Base-by-base conservation (phyloP, 2,113 vertebrate genomes). In the Chaenocephalus aceratus region DNA sequence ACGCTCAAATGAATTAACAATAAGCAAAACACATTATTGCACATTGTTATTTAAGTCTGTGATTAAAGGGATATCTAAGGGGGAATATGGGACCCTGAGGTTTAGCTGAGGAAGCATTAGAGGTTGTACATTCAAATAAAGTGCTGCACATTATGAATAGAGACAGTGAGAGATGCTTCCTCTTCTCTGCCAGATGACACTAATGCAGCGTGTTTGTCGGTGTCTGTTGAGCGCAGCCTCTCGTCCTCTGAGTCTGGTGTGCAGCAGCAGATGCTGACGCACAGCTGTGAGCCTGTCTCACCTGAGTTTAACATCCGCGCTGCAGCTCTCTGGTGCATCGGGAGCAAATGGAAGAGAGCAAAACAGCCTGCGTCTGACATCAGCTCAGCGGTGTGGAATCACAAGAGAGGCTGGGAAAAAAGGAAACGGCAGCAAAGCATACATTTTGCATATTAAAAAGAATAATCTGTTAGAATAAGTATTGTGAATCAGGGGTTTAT, bases 261-360 rank as follows among this genome's bases (percentile, higher is more conserved):
- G 78, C 79, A 70, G 79, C 61, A 77, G 76, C 80, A 73, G 79
- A 81, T 79, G 76, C 64, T 63, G 65, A 60, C 2, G 8, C 64
- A 54, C 84, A 87, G 84, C 83, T 82, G 87, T 56, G 63, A 68
- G 59, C 46, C 59, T 51, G 59, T 87, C 90, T 82, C 82, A 90
- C 80, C 82, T 86, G 87, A 61, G 81, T 58, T 77, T 76, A 52
- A 61, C 30, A 36, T 72, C 60, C 60, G 54, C 9, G 7, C 48
- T 44, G 57, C 71, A 76, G 70, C 79, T 76, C 45, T 62, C 56
- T 51, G 60, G 30, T 48, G 53, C 59, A 61, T 62, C 49, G n/a
- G 73, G 54, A 76, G 67, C 48, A 73, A 77, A 80, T 6, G 34
- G 41, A 66, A 81, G 63, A 69, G 57, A 76, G 82, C 41, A 49